Base-by-base conservation (phyloP, 2,797 vertebrate species). In the Apogon hyalosoma region DNA sequence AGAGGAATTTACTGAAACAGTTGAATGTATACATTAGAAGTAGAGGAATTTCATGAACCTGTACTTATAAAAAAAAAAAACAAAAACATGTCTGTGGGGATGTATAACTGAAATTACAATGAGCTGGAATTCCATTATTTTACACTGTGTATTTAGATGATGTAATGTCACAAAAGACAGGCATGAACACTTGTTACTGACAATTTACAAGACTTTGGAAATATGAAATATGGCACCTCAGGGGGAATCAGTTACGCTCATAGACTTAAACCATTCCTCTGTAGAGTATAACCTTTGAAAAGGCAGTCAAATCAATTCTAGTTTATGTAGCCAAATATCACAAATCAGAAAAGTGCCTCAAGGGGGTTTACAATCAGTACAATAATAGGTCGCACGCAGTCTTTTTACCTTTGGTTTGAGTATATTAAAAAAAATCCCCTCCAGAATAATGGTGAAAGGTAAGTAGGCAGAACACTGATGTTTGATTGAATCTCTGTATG, bases 51-150 rank as follows among this genome's bases (percentile, higher is more conserved):
- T 41, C 6, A 8, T 55, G 59, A 76, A 76, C 73, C 70, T 19
- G 39, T 77, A 88, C 47, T 68, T 88, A 69, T 31, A 56, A 71
- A 69, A 73, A 50, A n/a, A n/a, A n/a, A n/a, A n/a, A n/a, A n/a
- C n/a, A 61, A 47, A 41, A 28, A 45, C 40, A 12, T 51, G 41
- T 66, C 11, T 21, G 31, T 19, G 16, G 24, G 33, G 42, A 64
- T n/a, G 49, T 46, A 57, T 65, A 53, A 55, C 80, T 59, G 51
- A 52, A 82, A 80, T 78, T 76, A 52, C 46, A 56, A 66, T 45
- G 31, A 31, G n/a, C 50, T 61, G 51, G 38, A 76, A 75, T 72
- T 60, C 47, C 28, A 70, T 61, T 13, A 61, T 56, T 73, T 50
- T 6, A 68, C 21, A 15, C 64, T 55, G 21, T 82, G 61, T 83